Base-by-base conservation (phyloP, 2,113 vertebrate species). In the Chlamydotis undulata region DNA sequence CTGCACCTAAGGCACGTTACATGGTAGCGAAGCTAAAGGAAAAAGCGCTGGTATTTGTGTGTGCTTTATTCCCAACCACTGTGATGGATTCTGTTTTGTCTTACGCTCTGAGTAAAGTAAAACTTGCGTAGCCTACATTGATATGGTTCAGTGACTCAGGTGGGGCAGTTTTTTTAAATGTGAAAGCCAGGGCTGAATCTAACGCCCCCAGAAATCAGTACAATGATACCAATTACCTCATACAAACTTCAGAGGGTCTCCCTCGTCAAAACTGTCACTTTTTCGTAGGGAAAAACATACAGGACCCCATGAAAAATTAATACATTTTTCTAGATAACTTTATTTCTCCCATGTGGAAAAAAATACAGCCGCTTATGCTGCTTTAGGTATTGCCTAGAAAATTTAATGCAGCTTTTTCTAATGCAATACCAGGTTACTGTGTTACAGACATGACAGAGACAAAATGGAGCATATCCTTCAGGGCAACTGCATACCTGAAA, bases 1-100 rank as follows among this genome's bases (percentile, higher is more conserved):
- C 96, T 28, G 41, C 24, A 21, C 98, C 98, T 4, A 97, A 97
- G 65, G 49, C 61, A 14, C 96, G 98, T 79, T 98, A 99, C 94
- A 97, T 98, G 81, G 96, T 97, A 60, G 95, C 96, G 0, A 96
- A 92, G 61, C 79, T 97, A 33, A 96, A 93, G 87, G 97, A 97
- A 7, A 97, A 97, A 85, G 91, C 16, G 10, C 43, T 91, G 39
- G 93, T 97, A 41, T 69, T 96, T 69, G 52, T 96, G 16, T 97
- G 90, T 63, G 79, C 95, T 87, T 83, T 90, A 57, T 96, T 95
- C 69, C 97, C 96, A 0, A 97, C 97, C 1, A n/a, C 12, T 75
- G 92, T 97, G 81, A 91, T 97, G 90, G 97, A 97, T 92, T 85
- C 23, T 2, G 9, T 97, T 86, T 49, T 97, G 78, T 94, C 93